Percentiles rank a stretch among this genome's conserved stretches.
Evolutionary conservation across 2,797 vertebrate species (phyloP).

Genomic region (Poecilia gillii): DNA sequence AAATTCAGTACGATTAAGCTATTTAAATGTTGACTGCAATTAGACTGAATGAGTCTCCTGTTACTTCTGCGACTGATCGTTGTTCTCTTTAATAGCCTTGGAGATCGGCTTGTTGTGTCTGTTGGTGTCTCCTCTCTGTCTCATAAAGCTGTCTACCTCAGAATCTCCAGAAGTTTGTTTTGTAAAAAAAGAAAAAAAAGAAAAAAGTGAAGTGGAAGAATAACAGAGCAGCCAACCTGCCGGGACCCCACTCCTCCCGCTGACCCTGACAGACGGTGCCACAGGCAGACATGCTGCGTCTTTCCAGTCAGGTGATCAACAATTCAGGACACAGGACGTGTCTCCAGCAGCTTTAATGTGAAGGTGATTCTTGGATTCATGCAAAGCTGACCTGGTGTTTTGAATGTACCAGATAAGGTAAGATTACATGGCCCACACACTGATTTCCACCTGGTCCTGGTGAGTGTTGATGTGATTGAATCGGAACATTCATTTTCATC

Average conservation of each 20-base stretch:
- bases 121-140: background rate
- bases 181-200: background rate
- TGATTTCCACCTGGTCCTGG: background rate
- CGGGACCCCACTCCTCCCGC: background rate
- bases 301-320: background rate
- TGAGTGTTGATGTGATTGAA: background rate
- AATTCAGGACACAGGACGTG: background rate
- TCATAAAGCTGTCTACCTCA: background rate
- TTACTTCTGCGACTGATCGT: background rate
- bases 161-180: background rate
- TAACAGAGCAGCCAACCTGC: background rate
- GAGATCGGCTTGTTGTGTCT: background rate
- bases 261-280: conserved; percentile 1
- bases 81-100: background rate
- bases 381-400: background rate
- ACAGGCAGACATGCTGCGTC: background rate
- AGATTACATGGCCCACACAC: background rate
- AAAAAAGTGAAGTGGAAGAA: background rate
- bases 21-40: background rate
- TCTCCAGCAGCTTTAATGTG: background rate
- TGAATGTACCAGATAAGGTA: background rate
- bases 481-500: background rate
- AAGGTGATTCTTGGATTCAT: background rate
- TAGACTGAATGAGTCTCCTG: background rate
- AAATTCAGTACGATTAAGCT: background rate